Evolutionary conservation across 2,113 vertebrate genomes (phyloP), one percentile per base, ranked within the genome.

Genomic region (Candoia aspera): DNA sequence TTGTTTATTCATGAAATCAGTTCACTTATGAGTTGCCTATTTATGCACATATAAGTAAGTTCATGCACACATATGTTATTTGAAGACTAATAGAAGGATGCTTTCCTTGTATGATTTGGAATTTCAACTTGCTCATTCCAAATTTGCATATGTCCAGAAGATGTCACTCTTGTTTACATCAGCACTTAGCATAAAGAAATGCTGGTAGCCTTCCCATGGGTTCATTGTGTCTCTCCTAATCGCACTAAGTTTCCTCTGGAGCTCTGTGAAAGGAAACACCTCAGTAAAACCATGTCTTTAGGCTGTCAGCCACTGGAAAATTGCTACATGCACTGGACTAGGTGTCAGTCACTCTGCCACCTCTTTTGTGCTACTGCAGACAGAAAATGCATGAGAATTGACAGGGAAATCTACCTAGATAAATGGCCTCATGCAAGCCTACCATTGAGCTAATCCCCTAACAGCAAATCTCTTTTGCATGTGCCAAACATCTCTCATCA

Each of bases 131-230:
- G 55, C 53, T 62, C 26, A 23, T 1, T 85, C 1, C 53, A 92
- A 64, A 93, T 59, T 92, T 92, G 24, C 29, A 5, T 10, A 8
- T 86, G 73, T 90, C 97, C 97, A 97, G 96, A 93, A 97, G 97
- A 94, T 98, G 97, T 97, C 97, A 95, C 96, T 96, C 86, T 97
- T 97, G 96, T 93, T 95, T 93, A 17, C 4, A 90, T 64, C 96
- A 97, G 46, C 2, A 0, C 54, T 42, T 62, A 37, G 84, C n/a
- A 88, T 93, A 91, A 59, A 53, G 87, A 1, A 55, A 0, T 0
- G 23, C 87, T 90, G 79, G 2, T 79, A 86, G 87, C 26, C 64
- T 95, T 93, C 68, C 54, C 89, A 3, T 26, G 15, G 88, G 58
- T 95, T 88, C 92, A 83, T 68, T 92, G 84, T 88, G 59, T 95